Percentiles rank a stretch among this genome's conserved stretches.
Conservation (phyloP, 2,888 invertebrate species). For the Drosophila phalerata region DNA sequence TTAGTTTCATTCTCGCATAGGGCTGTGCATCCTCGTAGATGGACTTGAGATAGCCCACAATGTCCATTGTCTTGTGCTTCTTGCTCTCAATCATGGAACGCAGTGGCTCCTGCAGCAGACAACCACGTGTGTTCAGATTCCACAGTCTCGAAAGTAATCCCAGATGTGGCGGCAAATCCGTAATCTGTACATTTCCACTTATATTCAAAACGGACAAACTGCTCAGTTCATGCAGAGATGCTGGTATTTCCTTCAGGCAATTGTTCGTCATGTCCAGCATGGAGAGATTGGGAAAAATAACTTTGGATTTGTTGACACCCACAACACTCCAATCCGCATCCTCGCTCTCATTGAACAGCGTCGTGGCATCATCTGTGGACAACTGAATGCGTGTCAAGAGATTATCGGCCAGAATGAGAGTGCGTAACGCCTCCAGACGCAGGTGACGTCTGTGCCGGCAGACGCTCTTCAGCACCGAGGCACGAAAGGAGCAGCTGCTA, state of each 20-base stretch:
- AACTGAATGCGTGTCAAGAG: slow-evolving; percentile 92
- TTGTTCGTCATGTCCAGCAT: slow-evolving; percentile 98
- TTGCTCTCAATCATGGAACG: slow-evolving; percentile 96
- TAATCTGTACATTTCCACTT: slow-evolving; percentile 90
- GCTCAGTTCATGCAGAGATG: slow-evolving; percentile 93
- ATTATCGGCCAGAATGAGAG: slow-evolving; percentile 93
- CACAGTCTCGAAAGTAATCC: slow-evolving; percentile 97
- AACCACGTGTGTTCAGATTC: slow-evolving; percentile 97
- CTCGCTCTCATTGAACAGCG: slow-evolving; percentile 87
- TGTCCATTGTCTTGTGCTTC: slow-evolving; percentile 97
- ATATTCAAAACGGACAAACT: slow-evolving; percentile 97
- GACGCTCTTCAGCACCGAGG: slow-evolving; percentile 91
- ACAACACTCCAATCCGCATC: slow-evolving; percentile 88
- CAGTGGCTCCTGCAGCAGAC: slow-evolving; percentile 94
- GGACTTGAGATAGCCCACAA: slow-evolving; percentile 94
- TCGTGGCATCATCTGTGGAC: slow-evolving; percentile 93
- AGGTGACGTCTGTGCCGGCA: slow-evolving; percentile 94
- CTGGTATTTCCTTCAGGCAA: slow-evolving; percentile 91
- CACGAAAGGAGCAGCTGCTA: slow-evolving; percentile 88
- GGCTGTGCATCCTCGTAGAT: slow-evolving; percentile 95
- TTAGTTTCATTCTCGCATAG: slow-evolving; percentile 97
- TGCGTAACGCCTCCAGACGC: slow-evolving; percentile 87
- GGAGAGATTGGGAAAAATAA: slow-evolving; percentile 96
- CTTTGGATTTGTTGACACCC: slow-evolving; percentile 88
- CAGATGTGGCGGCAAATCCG: slow-evolving; percentile 97